Percentiles rank a stretch among this genome's conserved stretches.
Conservation (phyloP, 2,113 vertebrate species). For the Anseranas semipalmata region DNA sequence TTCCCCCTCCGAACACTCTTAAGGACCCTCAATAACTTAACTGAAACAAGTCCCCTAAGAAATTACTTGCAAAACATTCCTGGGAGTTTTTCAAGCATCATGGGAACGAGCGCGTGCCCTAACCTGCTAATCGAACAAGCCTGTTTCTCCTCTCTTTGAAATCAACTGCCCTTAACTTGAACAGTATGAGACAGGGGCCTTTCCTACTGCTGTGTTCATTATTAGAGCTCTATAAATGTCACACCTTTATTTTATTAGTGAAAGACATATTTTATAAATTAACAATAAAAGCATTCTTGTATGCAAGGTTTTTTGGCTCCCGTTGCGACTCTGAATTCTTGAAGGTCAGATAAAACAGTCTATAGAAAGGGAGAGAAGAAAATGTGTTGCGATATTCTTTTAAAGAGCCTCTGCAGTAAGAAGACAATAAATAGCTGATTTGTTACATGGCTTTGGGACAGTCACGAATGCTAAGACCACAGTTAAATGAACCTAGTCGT, state of each 20-base stretch:
- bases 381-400: conserved; percentile 9
- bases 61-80: neutral
- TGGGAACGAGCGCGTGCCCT: neutral
- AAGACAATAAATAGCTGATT: conserved; percentile 47
- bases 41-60: neutral
- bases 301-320: neutral
- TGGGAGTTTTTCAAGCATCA: neutral
- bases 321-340: conserved; percentile 45
- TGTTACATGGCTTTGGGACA: neutral
- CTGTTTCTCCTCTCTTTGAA: neutral
- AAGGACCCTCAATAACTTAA: neutral
- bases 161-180: conserved; percentile 41
- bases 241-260: conserved; percentile 46
- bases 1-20: neutral
- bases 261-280: conserved; percentile 50
- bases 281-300: conserved; percentile 50
- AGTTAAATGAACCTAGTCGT: conserved; percentile 25
- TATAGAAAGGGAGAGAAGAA: neutral
- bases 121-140: neutral
- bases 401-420: neutral
- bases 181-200: neutral
- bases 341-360: conserved; percentile 54
- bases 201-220: conserved; percentile 24
- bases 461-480: neutral
- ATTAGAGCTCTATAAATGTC: conserved; percentile 59